phyloP scores from a whole-genome alignment of 2,888 invertebrate genomes.

The Mongoloraphidia duomilia region DNA sequence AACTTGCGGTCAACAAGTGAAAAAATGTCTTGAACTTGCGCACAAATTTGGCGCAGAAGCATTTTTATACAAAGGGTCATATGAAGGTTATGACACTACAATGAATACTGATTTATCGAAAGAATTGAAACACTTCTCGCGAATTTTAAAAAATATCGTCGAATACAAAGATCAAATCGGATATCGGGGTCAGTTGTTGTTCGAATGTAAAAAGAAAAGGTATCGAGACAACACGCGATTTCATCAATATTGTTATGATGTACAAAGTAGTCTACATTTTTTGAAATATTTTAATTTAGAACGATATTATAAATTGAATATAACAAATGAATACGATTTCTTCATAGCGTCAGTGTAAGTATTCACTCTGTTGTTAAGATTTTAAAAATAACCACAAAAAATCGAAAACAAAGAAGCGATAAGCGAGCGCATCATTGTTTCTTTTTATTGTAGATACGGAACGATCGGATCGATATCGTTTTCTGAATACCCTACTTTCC shows the following conservation, averaged over 20 bases:
- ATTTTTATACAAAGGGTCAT: slow-evolving; percentile 44
- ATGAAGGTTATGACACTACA: slow-evolving; percentile 42
- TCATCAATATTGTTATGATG: slow-evolving; percentile 48
- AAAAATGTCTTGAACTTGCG: slow-evolving; percentile 45
- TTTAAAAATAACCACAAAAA: not conserved
- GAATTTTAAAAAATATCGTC: slow-evolving; percentile 43
- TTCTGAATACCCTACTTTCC: not conserved
- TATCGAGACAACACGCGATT: slow-evolving; percentile 13
- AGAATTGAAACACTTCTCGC: slow-evolving; percentile 46
- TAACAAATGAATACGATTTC: slow-evolving; percentile 46
- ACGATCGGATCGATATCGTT: not conserved
- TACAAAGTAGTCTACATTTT: slow-evolving; percentile 46
- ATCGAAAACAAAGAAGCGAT: not conserved
- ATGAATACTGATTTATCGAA: slow-evolving; percentile 42
- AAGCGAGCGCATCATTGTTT: not conserved
- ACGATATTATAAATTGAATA: slow-evolving; percentile 44
- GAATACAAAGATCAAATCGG: slow-evolving; percentile 48
- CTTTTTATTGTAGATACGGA: not conserved
- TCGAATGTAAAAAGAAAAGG: slow-evolving; percentile 28
- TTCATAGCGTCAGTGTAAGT: slow-evolving; percentile 46
- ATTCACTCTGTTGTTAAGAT: not conserved
- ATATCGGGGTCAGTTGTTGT: slow-evolving; percentile 42
- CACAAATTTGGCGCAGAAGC: slow-evolving; percentile 44
- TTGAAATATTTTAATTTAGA: slow-evolving; percentile 44
- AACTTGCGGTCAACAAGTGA: slow-evolving; percentile 44